Base-by-base conservation (phyloP, 1,140 invertebrate genomes). In the Stenopsyche tienmushanensis region DNA sequence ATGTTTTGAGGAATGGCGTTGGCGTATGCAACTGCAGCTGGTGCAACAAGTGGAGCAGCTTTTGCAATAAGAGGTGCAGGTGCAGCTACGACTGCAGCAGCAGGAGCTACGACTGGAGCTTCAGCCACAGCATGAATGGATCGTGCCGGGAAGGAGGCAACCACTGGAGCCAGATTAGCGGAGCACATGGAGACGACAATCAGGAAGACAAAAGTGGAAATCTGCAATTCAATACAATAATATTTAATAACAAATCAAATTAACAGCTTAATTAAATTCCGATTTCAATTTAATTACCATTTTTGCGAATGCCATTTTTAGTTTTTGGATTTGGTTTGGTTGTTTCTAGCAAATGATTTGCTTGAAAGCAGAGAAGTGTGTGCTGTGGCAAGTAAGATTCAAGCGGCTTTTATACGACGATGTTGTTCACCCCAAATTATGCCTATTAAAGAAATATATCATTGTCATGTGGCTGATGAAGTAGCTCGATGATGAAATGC, bases 1-100 rank as follows among this genome's bases (percentile, higher is more conserved):
- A 84, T 75, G 59, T 84, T 83, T 58, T 83, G 81, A 1, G 83
- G 83, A 20, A 77, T 72, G 17, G 76, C 75, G 70, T 79, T 76
- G 54, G 80, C 76, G 59, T 80, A 79, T 3, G 72, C 75, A 1
- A 79, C 70, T 13, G 74, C 71, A 15, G 78, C 75, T 10, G 76
- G 74, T 10, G 76, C 78, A 66, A 76, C 71, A 55, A 65, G 15
- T 15, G 26, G 62, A 15, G 29, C 64, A 44, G 57, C 55, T 66
- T 17, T 41, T n/a, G 64, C 60, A 1, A 66, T 20, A 2, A 67
- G 23, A 17, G 68, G 65, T 3, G 62, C 60, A 17, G 26, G 71
- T 18, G 57, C 67, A 23, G 71, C 71, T 42, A 75, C 71, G 20
- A 74, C 72, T 3, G 76, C 71, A n/a, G 72, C 71, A 24, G 73